Percentiles rank a stretch among this genome's conserved stretches.
Evolutionary conservation across 64 coral and sea anemone genomes (phyloP).

Genomic region (Montipora efflorescens): DNA sequence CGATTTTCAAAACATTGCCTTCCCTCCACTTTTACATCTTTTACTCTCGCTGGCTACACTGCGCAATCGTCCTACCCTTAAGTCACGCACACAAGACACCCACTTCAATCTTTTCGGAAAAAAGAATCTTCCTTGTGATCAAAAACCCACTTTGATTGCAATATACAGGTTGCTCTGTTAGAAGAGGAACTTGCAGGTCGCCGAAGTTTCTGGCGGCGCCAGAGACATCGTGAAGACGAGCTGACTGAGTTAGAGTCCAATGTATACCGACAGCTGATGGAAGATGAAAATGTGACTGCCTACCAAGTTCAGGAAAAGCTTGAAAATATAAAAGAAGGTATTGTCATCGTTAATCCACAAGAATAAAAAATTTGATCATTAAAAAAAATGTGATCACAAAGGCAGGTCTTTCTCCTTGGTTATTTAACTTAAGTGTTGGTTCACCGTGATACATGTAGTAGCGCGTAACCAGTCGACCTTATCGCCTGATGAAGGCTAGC

Average conservation of each 20-base stretch:
- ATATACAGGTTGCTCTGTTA: slow-evolving; percentile 80
- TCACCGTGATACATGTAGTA: too few relatives aligned
- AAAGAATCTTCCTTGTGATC: neutral
- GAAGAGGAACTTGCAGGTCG: slow-evolving; percentile 95
- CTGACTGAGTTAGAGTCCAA: slow-evolving; percentile 74
- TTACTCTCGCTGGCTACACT: too few relatives aligned
- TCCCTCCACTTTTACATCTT: too few relatives aligned
- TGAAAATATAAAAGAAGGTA: slow-evolving; percentile 89
- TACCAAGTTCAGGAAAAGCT: slow-evolving; percentile 84
- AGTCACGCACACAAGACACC: too few relatives aligned
- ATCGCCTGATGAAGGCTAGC: too few relatives aligned
- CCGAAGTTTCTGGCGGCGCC: slow-evolving; percentile 98
- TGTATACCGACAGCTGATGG: slow-evolving; percentile 79
- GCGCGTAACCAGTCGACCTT: too few relatives aligned
- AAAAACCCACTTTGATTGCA: neutral
- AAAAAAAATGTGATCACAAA: neutral
- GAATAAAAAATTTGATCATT: neutral
- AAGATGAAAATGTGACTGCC: slow-evolving; percentile 84
- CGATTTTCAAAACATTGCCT: too few relatives aligned
- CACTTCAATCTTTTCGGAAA: too few relatives aligned
- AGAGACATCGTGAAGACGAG: slow-evolving; percentile 95
- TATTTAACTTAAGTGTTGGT: too few relatives aligned
- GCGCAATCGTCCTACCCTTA: too few relatives aligned
- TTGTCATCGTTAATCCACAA: too few relatives aligned
- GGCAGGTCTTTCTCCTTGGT: too few relatives aligned